These are phyloP conservation scores for Chironomus riparius DNA, from an alignment of 2,888 invertebrate species.

Conservation along the genomic window DNA sequence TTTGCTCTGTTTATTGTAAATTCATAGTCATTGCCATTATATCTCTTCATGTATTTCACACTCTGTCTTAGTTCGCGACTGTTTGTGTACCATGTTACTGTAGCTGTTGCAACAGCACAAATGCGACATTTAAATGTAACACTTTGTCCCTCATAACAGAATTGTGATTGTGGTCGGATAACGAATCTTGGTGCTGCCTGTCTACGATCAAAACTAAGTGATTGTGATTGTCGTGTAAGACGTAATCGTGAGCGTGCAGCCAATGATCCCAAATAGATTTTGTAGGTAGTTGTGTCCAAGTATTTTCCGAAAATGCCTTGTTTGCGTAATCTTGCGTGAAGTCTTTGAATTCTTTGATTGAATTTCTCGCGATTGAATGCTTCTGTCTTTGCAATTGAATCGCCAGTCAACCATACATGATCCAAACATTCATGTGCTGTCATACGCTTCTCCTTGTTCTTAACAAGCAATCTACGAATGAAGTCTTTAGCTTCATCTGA, in stretches of 20 bases:
- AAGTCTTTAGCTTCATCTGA: constrained; percentile 98
- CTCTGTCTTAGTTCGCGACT: constrained; percentile 89
- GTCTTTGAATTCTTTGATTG: background rate
- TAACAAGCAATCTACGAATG: constrained; percentile 81
- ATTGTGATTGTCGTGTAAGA: background rate
- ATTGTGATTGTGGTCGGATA: constrained; percentile 89
- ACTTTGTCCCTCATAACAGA: constrained; percentile 94
- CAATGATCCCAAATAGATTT: constrained; percentile 22
- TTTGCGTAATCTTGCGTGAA: constrained; percentile 24
- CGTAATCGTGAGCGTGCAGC: constrained; percentile 22
- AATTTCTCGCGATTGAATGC: constrained; percentile 25
- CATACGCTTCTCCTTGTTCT: constrained; percentile 95
- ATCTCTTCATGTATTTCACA: constrained; percentile 98
- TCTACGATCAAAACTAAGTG: constrained; percentile 68
- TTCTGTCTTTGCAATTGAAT: constrained; percentile 50
- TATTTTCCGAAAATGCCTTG: constrained; percentile 25
- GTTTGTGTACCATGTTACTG: constrained; percentile 92
- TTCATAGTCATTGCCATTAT: constrained; percentile 91
- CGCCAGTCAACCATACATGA: constrained; percentile 91
- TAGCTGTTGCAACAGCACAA: constrained; percentile 87
- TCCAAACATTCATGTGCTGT: constrained; percentile 95
- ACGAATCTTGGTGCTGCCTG: constrained; percentile 98
- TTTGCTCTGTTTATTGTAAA: constrained; percentile 95
- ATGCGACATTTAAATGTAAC: constrained; percentile 91
- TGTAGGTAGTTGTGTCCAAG: constrained; percentile 21